phyloP scores from a whole-genome alignment of 64 coral and sea anemone species.

The Catalaphyllia jardinei region DNA sequence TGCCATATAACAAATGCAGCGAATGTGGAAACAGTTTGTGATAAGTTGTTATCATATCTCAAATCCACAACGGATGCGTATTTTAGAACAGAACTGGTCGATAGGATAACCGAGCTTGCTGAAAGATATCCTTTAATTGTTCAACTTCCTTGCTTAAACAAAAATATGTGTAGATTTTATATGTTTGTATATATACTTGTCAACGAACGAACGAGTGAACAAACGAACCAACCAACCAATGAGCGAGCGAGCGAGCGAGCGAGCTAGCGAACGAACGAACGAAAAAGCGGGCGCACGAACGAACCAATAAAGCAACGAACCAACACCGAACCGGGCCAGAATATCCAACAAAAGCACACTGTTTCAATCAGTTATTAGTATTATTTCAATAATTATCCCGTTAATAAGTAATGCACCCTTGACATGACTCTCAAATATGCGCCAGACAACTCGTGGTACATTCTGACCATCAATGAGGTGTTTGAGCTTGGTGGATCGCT shows the following conservation, averaged over 20 bases:
- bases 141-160: too few relatives aligned
- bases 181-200: not conserved
- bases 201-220: too few relatives aligned
- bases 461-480: slow-evolving; percentile 89
- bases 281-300: too few relatives aligned
- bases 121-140: slow-evolving; percentile 79
- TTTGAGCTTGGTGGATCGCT: slow-evolving; percentile 86
- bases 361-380: too few relatives aligned
- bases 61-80: slow-evolving; percentile 66
- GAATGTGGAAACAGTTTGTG: slow-evolving; percentile 86
- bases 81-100: slow-evolving; percentile 76
- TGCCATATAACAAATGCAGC: slow-evolving; percentile 86
- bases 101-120: slow-evolving; percentile 75
- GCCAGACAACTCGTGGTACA: slow-evolving; percentile 86
- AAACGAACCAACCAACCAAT: too few relatives aligned
- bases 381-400: not conserved
- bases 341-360: too few relatives aligned
- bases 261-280: too few relatives aligned
- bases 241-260: too few relatives aligned
- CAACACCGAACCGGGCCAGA: too few relatives aligned
- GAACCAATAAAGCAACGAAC: too few relatives aligned
- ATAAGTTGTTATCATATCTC: slow-evolving; percentile 73
- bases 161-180: too few relatives aligned
- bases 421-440: slow-evolving; percentile 64
- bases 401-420: slow-evolving; percentile 27